phyloP scores from a whole-genome alignment of 2,888 invertebrate genomes.

The Rhimphoctona megacephalus region DNA sequence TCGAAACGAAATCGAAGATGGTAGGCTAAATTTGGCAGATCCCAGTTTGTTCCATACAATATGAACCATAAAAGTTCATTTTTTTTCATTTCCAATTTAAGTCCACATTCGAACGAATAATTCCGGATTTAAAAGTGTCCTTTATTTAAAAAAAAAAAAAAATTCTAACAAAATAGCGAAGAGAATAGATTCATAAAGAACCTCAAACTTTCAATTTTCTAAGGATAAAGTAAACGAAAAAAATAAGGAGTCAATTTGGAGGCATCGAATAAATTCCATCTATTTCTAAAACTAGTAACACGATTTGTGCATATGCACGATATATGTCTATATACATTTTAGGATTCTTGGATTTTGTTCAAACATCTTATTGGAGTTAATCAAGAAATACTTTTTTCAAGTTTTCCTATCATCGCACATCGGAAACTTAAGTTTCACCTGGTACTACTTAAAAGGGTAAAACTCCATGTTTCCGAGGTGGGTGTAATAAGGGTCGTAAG shows the following conservation, averaged over 20 bases:
- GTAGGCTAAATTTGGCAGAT: no score
- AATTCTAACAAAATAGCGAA: no score
- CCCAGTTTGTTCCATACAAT: no score
- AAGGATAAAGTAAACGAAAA: background rate
- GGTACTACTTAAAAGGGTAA: conserved; percentile 28
- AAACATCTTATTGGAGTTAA: background rate
- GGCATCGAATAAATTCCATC: background rate
- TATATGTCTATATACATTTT: no score
- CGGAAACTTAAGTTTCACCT: conserved; percentile 43
- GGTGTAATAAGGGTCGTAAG: conserved; percentile 47
- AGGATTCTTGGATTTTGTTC: background rate
- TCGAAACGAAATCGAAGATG: no score
- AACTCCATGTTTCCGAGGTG: conserved; percentile 24
- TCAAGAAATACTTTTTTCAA: conserved; percentile 25
- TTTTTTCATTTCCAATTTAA: no score
- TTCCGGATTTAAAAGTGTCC: no score
- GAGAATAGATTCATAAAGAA: background rate
- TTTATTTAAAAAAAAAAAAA: no score
- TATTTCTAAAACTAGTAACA: background rate
- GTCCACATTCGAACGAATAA: no score
- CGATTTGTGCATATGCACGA: background rate
- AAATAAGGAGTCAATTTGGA: background rate
- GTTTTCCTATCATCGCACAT: conserved; percentile 37
- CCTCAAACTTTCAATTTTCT: background rate
- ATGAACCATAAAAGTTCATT: no score